Evolutionary conservation across 1,140 invertebrate genomes (phyloP).

Genomic region (Atopsyche davidsoni): DNA sequence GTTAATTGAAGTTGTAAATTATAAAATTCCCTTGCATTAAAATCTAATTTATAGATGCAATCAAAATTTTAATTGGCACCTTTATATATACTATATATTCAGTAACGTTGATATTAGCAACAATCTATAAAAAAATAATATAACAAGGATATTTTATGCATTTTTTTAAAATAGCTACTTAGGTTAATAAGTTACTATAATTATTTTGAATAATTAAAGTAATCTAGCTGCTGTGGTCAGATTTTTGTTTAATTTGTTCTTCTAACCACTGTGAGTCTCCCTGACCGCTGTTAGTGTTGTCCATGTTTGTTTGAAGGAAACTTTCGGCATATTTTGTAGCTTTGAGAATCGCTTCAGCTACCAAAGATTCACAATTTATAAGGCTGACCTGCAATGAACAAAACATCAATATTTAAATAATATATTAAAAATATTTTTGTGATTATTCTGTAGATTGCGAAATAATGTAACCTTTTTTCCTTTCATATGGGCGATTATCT

Average conservation of each 20-base stretch:
- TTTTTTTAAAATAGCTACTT: too few relatives aligned
- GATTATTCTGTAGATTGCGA: neutral
- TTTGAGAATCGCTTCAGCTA: constrained; percentile 41
- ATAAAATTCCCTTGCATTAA: too few relatives aligned
- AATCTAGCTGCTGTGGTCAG: constrained; percentile 10
- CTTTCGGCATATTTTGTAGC: constrained; percentile 39
- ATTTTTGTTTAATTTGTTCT: constrained; percentile 20
- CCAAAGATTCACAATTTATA: constrained; percentile 44
- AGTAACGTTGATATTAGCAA: too few relatives aligned
- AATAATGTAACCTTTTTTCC: constrained; percentile 28
- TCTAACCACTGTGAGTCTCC: constrained; percentile 12
- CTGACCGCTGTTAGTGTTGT: constrained; percentile 9
- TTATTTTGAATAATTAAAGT: too few relatives aligned
- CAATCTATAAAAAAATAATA: too few relatives aligned
- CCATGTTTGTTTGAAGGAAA: constrained; percentile 28
- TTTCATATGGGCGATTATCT: constrained; percentile 29
- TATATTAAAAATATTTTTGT: neutral
- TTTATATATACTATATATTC: too few relatives aligned
- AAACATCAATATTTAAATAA: constrained; percentile 4
- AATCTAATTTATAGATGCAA: too few relatives aligned
- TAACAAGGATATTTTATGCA: too few relatives aligned
- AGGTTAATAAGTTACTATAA: too few relatives aligned
- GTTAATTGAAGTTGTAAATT: too few relatives aligned
- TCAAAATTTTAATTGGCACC: too few relatives aligned
- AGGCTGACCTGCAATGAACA: constrained; percentile 38